Base-by-base conservation (phyloP, 1,140 invertebrate genomes). In the Drosophila punjabiensis region DNA sequence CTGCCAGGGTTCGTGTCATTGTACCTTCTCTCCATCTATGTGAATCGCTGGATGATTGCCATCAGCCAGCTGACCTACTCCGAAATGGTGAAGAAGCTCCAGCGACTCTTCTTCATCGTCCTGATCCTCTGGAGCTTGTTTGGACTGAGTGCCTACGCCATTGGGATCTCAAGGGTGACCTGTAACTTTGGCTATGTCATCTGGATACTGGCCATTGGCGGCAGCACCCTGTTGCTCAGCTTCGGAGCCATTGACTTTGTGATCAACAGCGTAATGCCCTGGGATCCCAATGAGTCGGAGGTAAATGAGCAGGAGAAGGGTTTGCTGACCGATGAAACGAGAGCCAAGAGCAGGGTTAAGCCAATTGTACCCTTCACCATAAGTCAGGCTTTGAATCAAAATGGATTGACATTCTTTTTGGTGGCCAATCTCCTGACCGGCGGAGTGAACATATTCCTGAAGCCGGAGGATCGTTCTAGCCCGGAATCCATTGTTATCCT, bases 1-100 rank as follows among this genome's bases (percentile, higher is more conserved):
- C 94, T 96, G 43, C 93, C 96, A 1, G 98, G 98, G 4, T 99
- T 98, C 93, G 93, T 98, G 18, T 95, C 95, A 5, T 89, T 99
- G 5, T 99, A 98, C 92, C 94, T 98, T 52, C 94, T 96, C 79
- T 95, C 96, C 48, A 95, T 97, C 14, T 94, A 95, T 73, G 83
- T 97, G 66, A 79, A 43, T 13, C 65, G 70, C 4, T 90, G 85
- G 85, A 20, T 89, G 48, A 35, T 82, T 4, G 48, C 67, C 32
- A 63, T 52, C 11, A 77, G 43, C 10, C 10, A 62, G 58, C 55
- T 90, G 0, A 85, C 16, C 14, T 82, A 86, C 39, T 39, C 24
- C 1, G 79, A 89, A n/a, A 75, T 89, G n/a, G 30, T 67, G n/a
- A 32, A n/a, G 5, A 86, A 76, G 24, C 50, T 89, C 4, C 9